Percentiles rank a stretch among this genome's conserved stretches.
phyloP scores from a whole-genome alignment of 1,140 invertebrate species.

The Drosophila teissieri region DNA sequence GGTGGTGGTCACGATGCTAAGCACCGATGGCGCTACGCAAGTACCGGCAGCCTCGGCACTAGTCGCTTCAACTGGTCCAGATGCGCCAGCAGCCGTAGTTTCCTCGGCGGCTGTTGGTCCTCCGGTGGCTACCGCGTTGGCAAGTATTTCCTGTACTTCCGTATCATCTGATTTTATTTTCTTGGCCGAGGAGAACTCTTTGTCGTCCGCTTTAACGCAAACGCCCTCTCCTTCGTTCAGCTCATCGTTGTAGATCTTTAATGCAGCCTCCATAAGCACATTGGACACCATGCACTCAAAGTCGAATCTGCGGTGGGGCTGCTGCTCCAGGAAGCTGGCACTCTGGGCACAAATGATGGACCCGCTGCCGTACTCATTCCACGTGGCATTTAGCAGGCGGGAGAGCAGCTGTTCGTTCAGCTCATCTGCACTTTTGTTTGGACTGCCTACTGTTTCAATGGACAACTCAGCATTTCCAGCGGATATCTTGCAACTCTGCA shows the following conservation, averaged over 20 bases:
- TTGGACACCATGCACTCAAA: constrained; percentile 85
- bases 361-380: constrained; percentile 86
- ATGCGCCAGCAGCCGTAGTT: neutral
- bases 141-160: constrained; percentile 77
- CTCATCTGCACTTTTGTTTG: constrained; percentile 84
- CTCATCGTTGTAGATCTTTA: constrained; percentile 86
- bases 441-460: neutral
- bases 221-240: constrained; percentile 29
- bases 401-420: constrained; percentile 86
- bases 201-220: constrained; percentile 41
- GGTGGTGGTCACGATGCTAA: constrained; percentile 58
- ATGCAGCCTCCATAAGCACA: constrained; percentile 88
- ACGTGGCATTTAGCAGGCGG: constrained; percentile 87
- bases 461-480: neutral
- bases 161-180: constrained; percentile 83
- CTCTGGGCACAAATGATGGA: constrained; percentile 87
- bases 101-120: constrained; percentile 31
- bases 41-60: constrained; percentile 23
- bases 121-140: constrained; percentile 56
- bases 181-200: constrained; percentile 77
- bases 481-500: constrained; percentile 5
- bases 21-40: constrained; percentile 49
- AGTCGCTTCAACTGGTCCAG: constrained; percentile 3
- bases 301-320: constrained; percentile 75
- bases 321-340: constrained; percentile 84